phyloP scores from a whole-genome alignment of 35 echinoderm and acorn worm genomes.

The Amphiura filiformis region DNA sequence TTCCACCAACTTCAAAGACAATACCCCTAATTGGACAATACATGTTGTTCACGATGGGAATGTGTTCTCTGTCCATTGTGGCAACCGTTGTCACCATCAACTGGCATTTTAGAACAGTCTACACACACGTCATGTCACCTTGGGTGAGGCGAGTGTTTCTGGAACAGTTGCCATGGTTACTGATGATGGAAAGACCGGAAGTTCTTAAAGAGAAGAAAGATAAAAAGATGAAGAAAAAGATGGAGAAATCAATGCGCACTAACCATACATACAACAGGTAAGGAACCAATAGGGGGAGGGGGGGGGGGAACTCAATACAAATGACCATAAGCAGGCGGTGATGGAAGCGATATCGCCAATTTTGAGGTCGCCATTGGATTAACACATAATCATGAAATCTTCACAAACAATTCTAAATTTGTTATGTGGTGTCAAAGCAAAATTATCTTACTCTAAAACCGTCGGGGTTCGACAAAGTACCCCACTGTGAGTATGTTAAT shows the following conservation, averaged over 20 bases:
- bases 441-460: no score
- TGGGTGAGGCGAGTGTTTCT: slow-evolving; percentile 58
- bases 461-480: no score
- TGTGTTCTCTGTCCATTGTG: slow-evolving; percentile 71
- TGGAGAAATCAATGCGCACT: slow-evolving; percentile 45
- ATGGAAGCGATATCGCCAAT: no score
- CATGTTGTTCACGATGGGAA: slow-evolving; percentile 87
- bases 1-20: slow-evolving; percentile 56
- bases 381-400: no score
- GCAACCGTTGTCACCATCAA: slow-evolving; percentile 83
- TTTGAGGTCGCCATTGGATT: no score
- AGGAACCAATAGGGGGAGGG: no score
- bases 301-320: no score
- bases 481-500: no score
- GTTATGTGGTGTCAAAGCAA: no score
- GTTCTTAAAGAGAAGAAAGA: slow-evolving; percentile 54
- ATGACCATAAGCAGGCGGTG: no score
- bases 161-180: slow-evolving; percentile 32
- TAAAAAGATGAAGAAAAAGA: slow-evolving; percentile 59
- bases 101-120: slow-evolving; percentile 66
- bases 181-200: slow-evolving; percentile 69
- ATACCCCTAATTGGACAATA: slow-evolving; percentile 69
- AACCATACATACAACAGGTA: not conserved
- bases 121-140: slow-evolving; percentile 64
- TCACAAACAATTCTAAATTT: no score